Base-by-base conservation (phyloP, 2,888 invertebrate genomes). In the Hoplodrina ambigua region DNA sequence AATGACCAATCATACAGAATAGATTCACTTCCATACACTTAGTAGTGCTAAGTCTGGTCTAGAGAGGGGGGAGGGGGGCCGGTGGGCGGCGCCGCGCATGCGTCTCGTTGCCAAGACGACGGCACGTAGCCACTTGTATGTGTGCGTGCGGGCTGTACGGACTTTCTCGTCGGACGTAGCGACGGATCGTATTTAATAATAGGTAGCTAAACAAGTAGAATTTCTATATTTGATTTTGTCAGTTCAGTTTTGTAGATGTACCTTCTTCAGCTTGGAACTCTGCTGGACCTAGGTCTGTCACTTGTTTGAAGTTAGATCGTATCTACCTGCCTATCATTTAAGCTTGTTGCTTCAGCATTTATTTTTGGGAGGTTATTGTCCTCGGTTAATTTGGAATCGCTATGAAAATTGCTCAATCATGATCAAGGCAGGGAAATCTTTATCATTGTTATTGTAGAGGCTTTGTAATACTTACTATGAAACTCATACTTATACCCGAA, bases 31-130 rank as follows among this genome's bases (percentile, higher is more conserved):
- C 83, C 82, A 84, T 84, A 83, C 85, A 75, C 78, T 79, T 80
- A 82, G 82, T 78, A 66, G 84, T 81, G 85, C 82, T 86, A 85
- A 85, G 87, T 88, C 87, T 87, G 86, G 84, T 81, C 85, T 85
- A 84, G 85, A 80, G 82, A 81, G 82, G 82, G 86, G 87, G 82
- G 84, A 60, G 81, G 82, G 87, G 88, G 89, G 87, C 87, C 88
- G 87, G 92, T 93, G 88, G 94, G 96, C 95, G 96, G 94, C 89
- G 95, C 93, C 94, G 94, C 95, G 95, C 95, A 91, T 94, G 95
- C 96, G 96, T 94, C 92, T 90, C 94, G 96, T 96, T 96, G 96
- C 96, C 96, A 96, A 96, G 96, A 95, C 96, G 94, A 96, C 96
- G 96, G 96, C 96, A 96, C 96, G 96, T 96, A 96, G 91, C 88